Conservation (phyloP, 53 echinoderm and acorn worm species). For the Antedon mediterranea region DNA sequence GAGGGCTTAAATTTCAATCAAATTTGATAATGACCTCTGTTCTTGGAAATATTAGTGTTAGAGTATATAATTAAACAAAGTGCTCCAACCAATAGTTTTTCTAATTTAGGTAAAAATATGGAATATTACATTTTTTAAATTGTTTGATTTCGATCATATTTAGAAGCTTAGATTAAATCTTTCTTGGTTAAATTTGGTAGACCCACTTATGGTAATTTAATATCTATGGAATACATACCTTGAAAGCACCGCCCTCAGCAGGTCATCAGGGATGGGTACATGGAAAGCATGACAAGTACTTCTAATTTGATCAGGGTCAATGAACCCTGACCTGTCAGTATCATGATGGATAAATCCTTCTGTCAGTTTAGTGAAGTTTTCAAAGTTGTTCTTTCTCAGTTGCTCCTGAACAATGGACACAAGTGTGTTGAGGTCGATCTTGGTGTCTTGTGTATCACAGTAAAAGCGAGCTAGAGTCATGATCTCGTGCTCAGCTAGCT, state of each 20-base stretch:
- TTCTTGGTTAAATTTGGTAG: too few species aligned
- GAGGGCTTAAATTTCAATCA: too few species aligned
- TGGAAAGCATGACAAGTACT: slow-evolving; percentile 90
- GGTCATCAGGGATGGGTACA: slow-evolving; percentile 75
- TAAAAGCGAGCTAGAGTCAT: slow-evolving; percentile 70
- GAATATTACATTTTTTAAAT: too few species aligned
- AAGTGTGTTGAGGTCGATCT: slow-evolving; percentile 51
- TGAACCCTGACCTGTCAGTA: slow-evolving; percentile 77
- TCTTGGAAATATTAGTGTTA: too few species aligned
- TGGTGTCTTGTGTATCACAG: slow-evolving; percentile 83
- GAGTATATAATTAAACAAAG: too few species aligned
- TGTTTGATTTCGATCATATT: too few species aligned
- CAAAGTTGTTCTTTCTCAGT: slow-evolving; percentile 78
- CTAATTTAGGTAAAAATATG: too few species aligned
- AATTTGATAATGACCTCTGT: too few species aligned
- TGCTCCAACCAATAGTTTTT: too few species aligned
- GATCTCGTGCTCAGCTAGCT: slow-evolving; percentile 78
- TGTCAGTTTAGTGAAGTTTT: slow-evolving; percentile 82
- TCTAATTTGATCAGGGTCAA: slow-evolving; percentile 65
- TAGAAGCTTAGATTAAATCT: too few species aligned
- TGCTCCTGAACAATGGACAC: slow-evolving; percentile 92
- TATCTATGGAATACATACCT: slow-evolving; percentile 28
- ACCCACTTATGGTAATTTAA: too few species aligned
- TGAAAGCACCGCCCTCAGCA: slow-evolving; percentile 48
- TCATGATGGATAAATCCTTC: slow-evolving; percentile 70